Evolutionary conservation across 2,888 invertebrate genomes (phyloP).

Genomic region (Apodemia zela): DNA sequence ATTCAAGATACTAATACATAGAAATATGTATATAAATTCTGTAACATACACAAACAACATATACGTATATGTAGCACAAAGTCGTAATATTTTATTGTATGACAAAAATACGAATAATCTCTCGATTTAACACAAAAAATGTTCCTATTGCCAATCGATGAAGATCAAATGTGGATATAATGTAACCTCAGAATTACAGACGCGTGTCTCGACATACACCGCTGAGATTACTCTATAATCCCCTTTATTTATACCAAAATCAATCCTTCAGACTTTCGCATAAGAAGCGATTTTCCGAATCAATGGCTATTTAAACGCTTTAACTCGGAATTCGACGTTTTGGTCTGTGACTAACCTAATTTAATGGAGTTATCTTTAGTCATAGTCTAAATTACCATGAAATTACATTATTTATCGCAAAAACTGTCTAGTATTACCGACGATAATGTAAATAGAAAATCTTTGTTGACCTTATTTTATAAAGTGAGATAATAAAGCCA

Average conservation of each 20-base stretch:
- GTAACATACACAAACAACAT: no score
- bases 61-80: no score
- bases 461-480: neutral
- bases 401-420: slow-evolving; percentile 1
- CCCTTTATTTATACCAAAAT: slow-evolving; percentile 65
- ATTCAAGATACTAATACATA: no score
- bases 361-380: slow-evolving; percentile 6
- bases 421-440: neutral
- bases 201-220: slow-evolving; percentile 64
- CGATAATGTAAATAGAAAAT: neutral
- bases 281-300: slow-evolving; percentile 24
- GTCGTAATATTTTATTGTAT: no score
- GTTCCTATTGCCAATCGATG: slow-evolving; percentile 62
- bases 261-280: slow-evolving; percentile 39
- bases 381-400: slow-evolving; percentile 11
- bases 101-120: slow-evolving; percentile 25
- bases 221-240: slow-evolving; percentile 65
- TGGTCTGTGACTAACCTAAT: slow-evolving; percentile 22
- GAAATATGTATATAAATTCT: no score
- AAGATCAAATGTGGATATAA: slow-evolving; percentile 70
- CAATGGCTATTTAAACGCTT: slow-evolving; percentile 25
- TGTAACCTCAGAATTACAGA: slow-evolving; percentile 49
- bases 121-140: slow-evolving; percentile 44
- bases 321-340: slow-evolving; percentile 2
- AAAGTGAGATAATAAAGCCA: no score